Evolutionary conservation across 2,888 invertebrate species (phyloP), one percentile per base, ranked within the genome.

Genomic region (Megaustenia siamemsis): DNA sequence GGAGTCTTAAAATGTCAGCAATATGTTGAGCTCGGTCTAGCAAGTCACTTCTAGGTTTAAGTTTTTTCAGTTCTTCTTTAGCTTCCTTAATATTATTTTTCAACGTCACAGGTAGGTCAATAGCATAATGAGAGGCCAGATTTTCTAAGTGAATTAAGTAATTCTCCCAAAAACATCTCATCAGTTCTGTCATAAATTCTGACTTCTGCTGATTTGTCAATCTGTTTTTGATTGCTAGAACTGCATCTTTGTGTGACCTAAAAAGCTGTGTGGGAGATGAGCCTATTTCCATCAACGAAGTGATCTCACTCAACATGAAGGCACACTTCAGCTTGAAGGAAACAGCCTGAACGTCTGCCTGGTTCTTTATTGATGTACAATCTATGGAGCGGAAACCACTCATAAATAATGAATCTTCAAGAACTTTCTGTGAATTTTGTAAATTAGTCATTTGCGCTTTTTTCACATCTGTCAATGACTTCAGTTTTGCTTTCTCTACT

Each of bases 311-410:
- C 12, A 81, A n/a, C 28, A 81, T 60, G 60, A 81, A 81, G 32
- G 81, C 56, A 81, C 69, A 71, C 71, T 81, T 81, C 28, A 81
- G 28, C 38, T 81, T 38, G 60, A 81, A 81, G 24, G 81, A 81
- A n/a, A 56, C 0, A 4, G 81, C 81, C 49, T 40, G 49, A 18
- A 71, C 24, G n/a, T 81, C 71, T 5, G 21, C 32, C 71, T 56
- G 49, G 40, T 81, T 71, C 4, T 43, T 56, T 15, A 71, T n/a
- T 3, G 6, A 0, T 35, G 24, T 28, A 40, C 56, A 18, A 53
- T 81, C 56, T 0, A 38, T n/a, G 0, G 38, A 53, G n/a, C 35
- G 56, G 28, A 81, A 81, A 21, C 81, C 71, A 21, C 49, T 32
- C 8, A 81, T 24, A n/a, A 71, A n/a, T 21, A 18, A 2, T n/a